Percentiles rank a stretch among this genome's conserved stretches.
These are phyloP conservation scores for Pipa parva DNA, from an alignment of 2,113 vertebrate species.

Conservation along the genomic window DNA sequence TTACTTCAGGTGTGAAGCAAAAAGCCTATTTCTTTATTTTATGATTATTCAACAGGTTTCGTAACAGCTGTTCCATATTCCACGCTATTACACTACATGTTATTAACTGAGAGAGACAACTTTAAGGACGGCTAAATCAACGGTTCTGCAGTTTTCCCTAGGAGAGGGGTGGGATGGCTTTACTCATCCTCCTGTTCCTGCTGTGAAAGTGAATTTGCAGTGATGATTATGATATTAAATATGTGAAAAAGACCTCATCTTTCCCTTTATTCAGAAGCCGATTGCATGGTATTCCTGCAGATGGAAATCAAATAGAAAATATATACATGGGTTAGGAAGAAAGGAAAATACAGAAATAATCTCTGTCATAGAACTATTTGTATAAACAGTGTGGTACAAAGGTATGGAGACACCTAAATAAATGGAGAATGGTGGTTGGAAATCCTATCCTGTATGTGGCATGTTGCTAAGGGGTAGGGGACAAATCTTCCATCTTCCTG, in stretches of 20 bases:
- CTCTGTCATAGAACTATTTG: too few species aligned
- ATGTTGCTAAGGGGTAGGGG: too few species aligned
- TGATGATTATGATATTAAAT: constrained; percentile 6
- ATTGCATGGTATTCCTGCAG: too few species aligned
- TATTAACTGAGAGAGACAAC: constrained; percentile 31
- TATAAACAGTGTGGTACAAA: too few species aligned
- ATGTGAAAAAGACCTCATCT: not conserved
- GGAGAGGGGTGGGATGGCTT: constrained; percentile 26
- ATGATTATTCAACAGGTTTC: constrained; percentile 12
- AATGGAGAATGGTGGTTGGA: too few species aligned
- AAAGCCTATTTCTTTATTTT: not conserved
- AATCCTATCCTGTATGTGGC: too few species aligned
- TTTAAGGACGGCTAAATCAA: constrained; percentile 35
- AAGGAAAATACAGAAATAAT: too few species aligned
- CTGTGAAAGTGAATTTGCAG: constrained; percentile 7
- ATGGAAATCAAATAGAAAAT: too few species aligned
- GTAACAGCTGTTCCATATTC: constrained; percentile 30
- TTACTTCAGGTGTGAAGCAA: too few species aligned
- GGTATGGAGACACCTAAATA: too few species aligned
- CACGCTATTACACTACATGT: constrained; percentile 25
- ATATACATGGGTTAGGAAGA: too few species aligned
- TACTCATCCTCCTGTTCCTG: not conserved
- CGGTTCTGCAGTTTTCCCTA: constrained; percentile 21
- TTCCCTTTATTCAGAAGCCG: not conserved
- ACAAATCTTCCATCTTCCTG: too few species aligned